Evolutionary conservation across 2,888 invertebrate species (phyloP).

Genomic region (Cataglyphis rosenhaueri): DNA sequence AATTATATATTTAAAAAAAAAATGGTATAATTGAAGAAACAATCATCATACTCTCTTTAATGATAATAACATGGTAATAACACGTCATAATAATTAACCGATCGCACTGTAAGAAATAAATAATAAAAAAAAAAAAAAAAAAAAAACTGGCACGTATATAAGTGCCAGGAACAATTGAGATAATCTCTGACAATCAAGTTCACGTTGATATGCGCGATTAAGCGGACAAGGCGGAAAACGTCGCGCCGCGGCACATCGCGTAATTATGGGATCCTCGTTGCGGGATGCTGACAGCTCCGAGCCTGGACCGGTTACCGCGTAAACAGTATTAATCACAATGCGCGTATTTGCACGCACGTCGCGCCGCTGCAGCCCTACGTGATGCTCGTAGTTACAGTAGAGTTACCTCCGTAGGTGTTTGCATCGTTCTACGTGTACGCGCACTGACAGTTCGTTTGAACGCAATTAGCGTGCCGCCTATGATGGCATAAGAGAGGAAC

Average conservation of each 20-base stretch:
- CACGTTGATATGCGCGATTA: conserved; percentile 6
- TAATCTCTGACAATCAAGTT: neutral
- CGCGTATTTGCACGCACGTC: conserved; percentile 68
- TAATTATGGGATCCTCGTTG: conserved; percentile 77
- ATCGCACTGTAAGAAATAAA: neutral
- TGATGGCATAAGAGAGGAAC: conserved; percentile 69
- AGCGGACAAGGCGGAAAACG: conserved; percentile 52
- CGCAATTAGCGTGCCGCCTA: conserved; percentile 82
- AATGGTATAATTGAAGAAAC: neutral
- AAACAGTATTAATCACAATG: conserved; percentile 80
- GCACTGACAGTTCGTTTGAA: conserved; percentile 84
- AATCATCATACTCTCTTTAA: neutral
- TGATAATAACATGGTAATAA: neutral
- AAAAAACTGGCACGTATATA: neutral
- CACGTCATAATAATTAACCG: conserved; percentile 11
- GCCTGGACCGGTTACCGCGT: conserved; percentile 62
- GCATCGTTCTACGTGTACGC: conserved; percentile 67
- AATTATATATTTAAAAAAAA: conserved; percentile 19
- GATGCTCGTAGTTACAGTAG: neutral
- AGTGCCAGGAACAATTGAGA: neutral
- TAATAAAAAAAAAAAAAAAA: neutral
- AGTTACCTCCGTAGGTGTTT: conserved; percentile 40
- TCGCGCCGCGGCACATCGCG: conserved; percentile 62
- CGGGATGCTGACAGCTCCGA: conserved; percentile 76
- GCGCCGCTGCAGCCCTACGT: neutral